A percentile compares a stretch with the other conserved stretches of the same genome.
These are phyloP conservation scores for Echiichthys vipera DNA, from an alignment of 2,797 vertebrate genomes.

Conservation along the genomic window DNA sequence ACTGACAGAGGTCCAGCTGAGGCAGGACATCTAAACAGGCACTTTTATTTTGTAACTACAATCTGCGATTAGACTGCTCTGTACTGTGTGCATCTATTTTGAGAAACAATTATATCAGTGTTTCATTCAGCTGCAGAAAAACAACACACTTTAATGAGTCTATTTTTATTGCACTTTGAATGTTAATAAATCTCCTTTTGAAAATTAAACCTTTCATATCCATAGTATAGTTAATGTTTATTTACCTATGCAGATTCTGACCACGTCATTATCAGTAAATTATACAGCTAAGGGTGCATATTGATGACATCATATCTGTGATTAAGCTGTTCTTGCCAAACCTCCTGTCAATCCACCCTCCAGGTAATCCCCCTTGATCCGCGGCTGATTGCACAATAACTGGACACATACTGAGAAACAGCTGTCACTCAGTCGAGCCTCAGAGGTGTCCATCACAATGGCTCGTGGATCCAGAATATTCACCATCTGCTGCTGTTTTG, in stretches of 20 bases:
- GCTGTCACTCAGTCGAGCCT: slow-evolving; percentile 71
- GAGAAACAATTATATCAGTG: slow-evolving; percentile 7
- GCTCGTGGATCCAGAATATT: slow-evolving; percentile 62
- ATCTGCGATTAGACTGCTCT: slow-evolving; percentile 10
- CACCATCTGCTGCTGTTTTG: slow-evolving; percentile 76
- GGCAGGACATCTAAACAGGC: background rate
- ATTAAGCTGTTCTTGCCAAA: slow-evolving; percentile 42
- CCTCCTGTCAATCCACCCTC: slow-evolving; percentile 25
- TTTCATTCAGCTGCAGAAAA: slow-evolving; percentile 26
- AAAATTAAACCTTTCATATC: background rate
- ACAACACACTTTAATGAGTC: background rate
- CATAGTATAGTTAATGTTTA: background rate
- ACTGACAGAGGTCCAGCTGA: slow-evolving; percentile 5
- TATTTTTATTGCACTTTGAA: slow-evolving; percentile 17
- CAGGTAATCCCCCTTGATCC: slow-evolving; percentile 28
- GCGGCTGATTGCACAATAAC: slow-evolving; percentile 57
- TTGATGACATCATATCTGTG: slow-evolving; percentile 57
- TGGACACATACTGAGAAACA: slow-evolving; percentile 65
- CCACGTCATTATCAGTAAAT: slow-evolving; percentile 16
- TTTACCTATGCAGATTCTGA: background rate
- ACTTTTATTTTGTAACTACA: slow-evolving; percentile 19
- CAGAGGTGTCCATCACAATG: slow-evolving; percentile 68
- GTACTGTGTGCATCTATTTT: background rate
- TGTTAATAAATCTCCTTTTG: background rate
- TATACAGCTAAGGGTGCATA: slow-evolving; percentile 23